Evolutionary conservation across 2,888 invertebrate genomes (phyloP).

Genomic region (Philereme transversata): DNA sequence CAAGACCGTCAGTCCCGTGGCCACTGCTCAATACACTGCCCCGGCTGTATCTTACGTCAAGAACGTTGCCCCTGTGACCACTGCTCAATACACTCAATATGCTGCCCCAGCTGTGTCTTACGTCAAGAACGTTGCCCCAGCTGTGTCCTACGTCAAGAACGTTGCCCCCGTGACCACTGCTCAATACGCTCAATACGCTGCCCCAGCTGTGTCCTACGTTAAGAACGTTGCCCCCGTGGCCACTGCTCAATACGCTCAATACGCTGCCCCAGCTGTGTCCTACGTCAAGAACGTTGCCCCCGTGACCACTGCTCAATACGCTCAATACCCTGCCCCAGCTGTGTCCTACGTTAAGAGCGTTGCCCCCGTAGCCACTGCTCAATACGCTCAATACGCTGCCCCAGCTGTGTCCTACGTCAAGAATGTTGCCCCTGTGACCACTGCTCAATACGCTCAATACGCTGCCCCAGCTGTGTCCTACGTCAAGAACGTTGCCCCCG

Average conservation of each 20-base stretch:
- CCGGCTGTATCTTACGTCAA: conserved; percentile 20
- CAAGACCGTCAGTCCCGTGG: background rate
- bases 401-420: conserved; percentile 2
- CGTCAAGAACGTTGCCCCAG: background rate
- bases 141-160: too few species aligned
- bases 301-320: background rate
- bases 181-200: background rate
- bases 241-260: conserved; percentile 12
- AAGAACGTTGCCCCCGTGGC: conserved; percentile 5
- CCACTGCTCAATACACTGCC: background rate
- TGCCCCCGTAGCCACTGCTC: conserved; percentile 5
- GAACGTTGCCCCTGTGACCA: conserved; percentile 12
- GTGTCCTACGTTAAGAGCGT: conserved; percentile 4
- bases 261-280: conserved; percentile 6
- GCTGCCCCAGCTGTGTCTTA: conserved; percentile 5
- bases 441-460: conserved; percentile 9
- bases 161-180: background rate
- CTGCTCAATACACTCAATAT: conserved; percentile 5
- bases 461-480: conserved; percentile 7
- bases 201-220: conserved; percentile 8
- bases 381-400: conserved; percentile 13
- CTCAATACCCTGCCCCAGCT: conserved; percentile 8
- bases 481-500: conserved; percentile 7
- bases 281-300: background rate
- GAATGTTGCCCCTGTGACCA: conserved; percentile 1